Conservation (phyloP, 2,888 invertebrate species). For the Pseudococcus viburni region DNA sequence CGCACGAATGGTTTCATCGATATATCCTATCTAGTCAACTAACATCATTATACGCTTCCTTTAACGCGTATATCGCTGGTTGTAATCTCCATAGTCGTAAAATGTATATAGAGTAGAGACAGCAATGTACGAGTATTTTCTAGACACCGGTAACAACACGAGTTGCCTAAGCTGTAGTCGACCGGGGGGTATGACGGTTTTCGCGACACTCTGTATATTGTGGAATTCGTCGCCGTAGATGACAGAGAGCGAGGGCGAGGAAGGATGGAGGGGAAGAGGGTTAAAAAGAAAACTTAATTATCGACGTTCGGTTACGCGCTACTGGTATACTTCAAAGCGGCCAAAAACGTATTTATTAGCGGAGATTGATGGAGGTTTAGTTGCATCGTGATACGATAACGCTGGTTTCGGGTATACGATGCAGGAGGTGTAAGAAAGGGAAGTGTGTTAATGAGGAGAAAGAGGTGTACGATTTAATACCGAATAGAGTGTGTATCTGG, state of each 20-base stretch:
- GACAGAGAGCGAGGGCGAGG: not conserved
- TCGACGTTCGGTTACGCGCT: slow-evolving; percentile 19
- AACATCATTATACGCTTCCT: too few species aligned
- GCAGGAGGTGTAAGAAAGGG: not conserved
- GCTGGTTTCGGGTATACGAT: not conserved
- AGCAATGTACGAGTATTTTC: too few species aligned
- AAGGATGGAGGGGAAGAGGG: not conserved
- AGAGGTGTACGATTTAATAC: not conserved
- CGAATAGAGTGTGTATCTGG: not conserved
- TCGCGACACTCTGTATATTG: not conserved
- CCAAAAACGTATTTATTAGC: slow-evolving; percentile 11
- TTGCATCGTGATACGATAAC: not conserved
- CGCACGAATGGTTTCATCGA: too few species aligned
- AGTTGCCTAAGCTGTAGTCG: not conserved
- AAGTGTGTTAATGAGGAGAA: not conserved
- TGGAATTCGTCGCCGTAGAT: not conserved
- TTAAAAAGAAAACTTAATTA: slow-evolving; percentile 15
- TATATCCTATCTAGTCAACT: too few species aligned
- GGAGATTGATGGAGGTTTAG: slow-evolving; percentile 11
- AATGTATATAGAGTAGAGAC: too few species aligned
- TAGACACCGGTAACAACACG: not conserved
- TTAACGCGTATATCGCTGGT: too few species aligned
- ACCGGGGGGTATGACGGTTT: not conserved
- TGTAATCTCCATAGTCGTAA: too few species aligned
- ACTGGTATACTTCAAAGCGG: slow-evolving; percentile 11